Base-by-base conservation (phyloP, 2,113 vertebrate genomes). In the Pao palembangensis region DNA sequence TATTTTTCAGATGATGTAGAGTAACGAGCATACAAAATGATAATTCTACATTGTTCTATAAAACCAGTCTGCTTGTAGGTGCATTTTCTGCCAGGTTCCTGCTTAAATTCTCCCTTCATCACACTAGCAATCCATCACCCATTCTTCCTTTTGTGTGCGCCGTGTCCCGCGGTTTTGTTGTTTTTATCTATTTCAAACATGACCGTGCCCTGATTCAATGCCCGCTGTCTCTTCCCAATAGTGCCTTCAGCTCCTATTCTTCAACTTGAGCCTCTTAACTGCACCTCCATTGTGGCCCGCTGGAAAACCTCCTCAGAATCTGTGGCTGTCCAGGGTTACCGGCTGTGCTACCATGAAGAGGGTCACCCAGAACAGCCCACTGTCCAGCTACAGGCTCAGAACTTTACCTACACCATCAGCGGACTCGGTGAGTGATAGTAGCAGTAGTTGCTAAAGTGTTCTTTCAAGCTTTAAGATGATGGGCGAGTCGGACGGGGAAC, bases 211-310 rank as follows among this genome's bases (percentile, higher is more conserved):
- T 75, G 54, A 71, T 67, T 15, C 19, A 2, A 17, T 57, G 23
- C 12, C 19, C 74, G 16, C 44, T 80, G 17, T 73, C 16, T 76
- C 73, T 66, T 31, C 51, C 62, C 61, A 21, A 14, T 56, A 98
- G 97, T 94, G 41, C 96, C 95, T 3, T 91, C 89, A 76, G 95
- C 97, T 67, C 97, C 97, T 0, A 87, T 94, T 78, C 86, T 98
- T 65, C 92, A 85, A 65, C 82, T 98, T 84, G 94, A 98, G 75
- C 93, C 95, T 0, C 84, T 96, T 57, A 99, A 97, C 88, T 99
- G 97, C 76, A 98, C 96, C 12, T 93, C 94, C n/a, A 92, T 99
- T 53, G 71, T 88, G 13, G 93, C 94, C 23, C 92, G 88, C 73
- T 99, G 97, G 97, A 91, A 94, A 64, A 92, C 79, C 25, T 85